Percentiles rank a stretch among this genome's conserved stretches.
Evolutionary conservation across 1,140 invertebrate genomes (phyloP).

Genomic region (Zaprionus camerounensis): DNA sequence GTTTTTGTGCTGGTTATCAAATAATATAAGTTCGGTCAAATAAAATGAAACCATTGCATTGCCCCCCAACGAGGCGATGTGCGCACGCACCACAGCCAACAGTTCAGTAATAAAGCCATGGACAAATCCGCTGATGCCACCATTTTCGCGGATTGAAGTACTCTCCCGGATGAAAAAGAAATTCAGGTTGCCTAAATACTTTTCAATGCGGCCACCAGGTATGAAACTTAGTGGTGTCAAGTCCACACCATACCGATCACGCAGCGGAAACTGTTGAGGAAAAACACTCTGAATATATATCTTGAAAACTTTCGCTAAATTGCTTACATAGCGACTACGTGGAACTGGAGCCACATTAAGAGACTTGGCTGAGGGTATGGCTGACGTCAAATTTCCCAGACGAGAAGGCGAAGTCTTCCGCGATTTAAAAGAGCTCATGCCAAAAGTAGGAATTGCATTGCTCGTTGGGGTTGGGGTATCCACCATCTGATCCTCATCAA

Average conservation of each 20-base stretch:
- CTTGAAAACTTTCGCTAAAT: background rate
- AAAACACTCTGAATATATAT: background rate
- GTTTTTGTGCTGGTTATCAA: slow-evolving; percentile 97
- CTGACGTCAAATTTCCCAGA: slow-evolving; percentile 38
- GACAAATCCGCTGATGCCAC: slow-evolving; percentile 96
- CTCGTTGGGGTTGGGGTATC: slow-evolving; percentile 75
- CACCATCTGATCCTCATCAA: slow-evolving; percentile 88
- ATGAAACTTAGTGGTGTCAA: slow-evolving; percentile 93
- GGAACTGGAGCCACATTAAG: slow-evolving; percentile 35
- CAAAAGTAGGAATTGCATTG: slow-evolving; percentile 66
- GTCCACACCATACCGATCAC: slow-evolving; percentile 91
- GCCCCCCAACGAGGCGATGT: slow-evolving; percentile 96
- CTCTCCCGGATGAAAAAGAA: slow-evolving; percentile 98
- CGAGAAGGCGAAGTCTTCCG: slow-evolving; percentile 76
- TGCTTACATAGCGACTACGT: slow-evolving; percentile 62
- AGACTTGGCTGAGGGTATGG: slow-evolving; percentile 46
- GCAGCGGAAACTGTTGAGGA: slow-evolving; percentile 85
- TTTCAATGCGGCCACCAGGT: slow-evolving; percentile 91
- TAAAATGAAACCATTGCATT: slow-evolving; percentile 98
- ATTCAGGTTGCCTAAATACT: slow-evolving; percentile 96
- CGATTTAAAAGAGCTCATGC: slow-evolving; percentile 75
- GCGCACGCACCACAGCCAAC: slow-evolving; percentile 95
- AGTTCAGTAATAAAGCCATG: slow-evolving; percentile 96
- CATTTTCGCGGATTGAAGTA: slow-evolving; percentile 95
- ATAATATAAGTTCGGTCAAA: slow-evolving; percentile 94